A percentile compares a stretch with the other conserved stretches of the same genome.
phyloP scores from a whole-genome alignment of 2,797 vertebrate genomes.

The Spinus olivaceus region DNA sequence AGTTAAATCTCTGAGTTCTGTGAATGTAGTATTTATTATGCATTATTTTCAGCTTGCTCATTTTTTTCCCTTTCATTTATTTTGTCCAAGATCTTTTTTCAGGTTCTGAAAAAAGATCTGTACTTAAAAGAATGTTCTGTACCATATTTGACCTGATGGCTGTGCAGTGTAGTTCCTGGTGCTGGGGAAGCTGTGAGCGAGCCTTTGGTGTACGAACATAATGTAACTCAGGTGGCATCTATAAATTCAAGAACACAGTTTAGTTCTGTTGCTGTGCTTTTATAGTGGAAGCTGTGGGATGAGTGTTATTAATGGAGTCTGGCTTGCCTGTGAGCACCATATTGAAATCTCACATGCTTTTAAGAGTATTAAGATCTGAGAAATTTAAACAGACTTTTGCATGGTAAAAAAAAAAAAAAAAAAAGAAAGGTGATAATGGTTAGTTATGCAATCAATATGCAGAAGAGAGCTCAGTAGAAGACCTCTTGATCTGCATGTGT shows the following conservation, averaged over 20 bases:
- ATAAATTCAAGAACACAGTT: not conserved
- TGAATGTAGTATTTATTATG: not conserved
- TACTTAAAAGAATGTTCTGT: not conserved
- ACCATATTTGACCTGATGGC: fast-evolving
- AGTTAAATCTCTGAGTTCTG: not conserved
- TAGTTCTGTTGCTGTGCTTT: not conserved
- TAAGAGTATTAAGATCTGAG: not conserved
- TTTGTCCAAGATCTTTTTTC: not conserved
- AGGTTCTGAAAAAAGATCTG: not conserved
- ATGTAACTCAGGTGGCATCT: not conserved
- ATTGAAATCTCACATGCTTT: not conserved
- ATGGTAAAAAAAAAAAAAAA: not conserved
- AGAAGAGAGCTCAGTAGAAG: not conserved
- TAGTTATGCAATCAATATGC: not conserved
- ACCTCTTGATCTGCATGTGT: not conserved
- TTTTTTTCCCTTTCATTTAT: not conserved
- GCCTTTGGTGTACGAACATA: fast-evolving
- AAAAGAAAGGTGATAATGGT: not conserved
- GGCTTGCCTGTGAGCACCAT: not conserved
- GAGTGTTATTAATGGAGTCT: not conserved
- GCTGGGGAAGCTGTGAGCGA: not conserved
- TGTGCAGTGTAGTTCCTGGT: not conserved
- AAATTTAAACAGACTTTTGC: not conserved
- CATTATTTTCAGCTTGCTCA: not conserved
- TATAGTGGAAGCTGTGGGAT: not conserved